Evolutionary conservation across 2,888 invertebrate species (phyloP).

Genomic region (Gymnosoma rotundatum): DNA sequence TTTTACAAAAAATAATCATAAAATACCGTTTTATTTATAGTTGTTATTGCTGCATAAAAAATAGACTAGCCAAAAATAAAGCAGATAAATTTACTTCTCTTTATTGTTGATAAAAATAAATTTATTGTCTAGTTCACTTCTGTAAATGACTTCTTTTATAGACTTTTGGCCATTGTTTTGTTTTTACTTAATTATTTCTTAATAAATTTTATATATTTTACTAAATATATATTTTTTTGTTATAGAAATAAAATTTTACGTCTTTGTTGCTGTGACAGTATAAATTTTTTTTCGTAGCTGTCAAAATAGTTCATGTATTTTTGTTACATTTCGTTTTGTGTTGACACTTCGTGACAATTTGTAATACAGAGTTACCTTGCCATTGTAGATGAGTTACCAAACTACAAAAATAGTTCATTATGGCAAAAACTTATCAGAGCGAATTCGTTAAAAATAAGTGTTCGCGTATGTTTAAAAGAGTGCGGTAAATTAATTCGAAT

Average conservation of each 20-base stretch:
- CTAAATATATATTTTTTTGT: background rate
- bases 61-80: conserved; percentile 22
- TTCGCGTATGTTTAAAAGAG: too few relatives aligned
- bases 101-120: conserved; percentile 40
- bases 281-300: conserved; percentile 27
- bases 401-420: background rate
- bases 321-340: conserved; percentile 49
- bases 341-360: conserved; percentile 27
- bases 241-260: conserved; percentile 29
- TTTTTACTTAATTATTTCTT: background rate
- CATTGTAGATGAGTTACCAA: background rate
- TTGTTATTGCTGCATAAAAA: conserved; percentile 30
- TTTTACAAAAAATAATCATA: conserved; percentile 24
- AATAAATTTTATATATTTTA: background rate
- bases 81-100: conserved; percentile 30
- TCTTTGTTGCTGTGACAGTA: conserved; percentile 51
- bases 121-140: conserved; percentile 14
- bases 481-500: too few relatives aligned
- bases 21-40: conserved; percentile 51
- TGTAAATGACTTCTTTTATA: conserved; percentile 8
- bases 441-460: too few relatives aligned
- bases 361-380: conserved; percentile 5
- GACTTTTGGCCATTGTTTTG: conserved; percentile 14
- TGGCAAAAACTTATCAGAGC: too few relatives aligned
- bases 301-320: conserved; percentile 47